phyloP scores from a whole-genome alignment of 2,113 vertebrate species.

The Apeltes quadracus region DNA sequence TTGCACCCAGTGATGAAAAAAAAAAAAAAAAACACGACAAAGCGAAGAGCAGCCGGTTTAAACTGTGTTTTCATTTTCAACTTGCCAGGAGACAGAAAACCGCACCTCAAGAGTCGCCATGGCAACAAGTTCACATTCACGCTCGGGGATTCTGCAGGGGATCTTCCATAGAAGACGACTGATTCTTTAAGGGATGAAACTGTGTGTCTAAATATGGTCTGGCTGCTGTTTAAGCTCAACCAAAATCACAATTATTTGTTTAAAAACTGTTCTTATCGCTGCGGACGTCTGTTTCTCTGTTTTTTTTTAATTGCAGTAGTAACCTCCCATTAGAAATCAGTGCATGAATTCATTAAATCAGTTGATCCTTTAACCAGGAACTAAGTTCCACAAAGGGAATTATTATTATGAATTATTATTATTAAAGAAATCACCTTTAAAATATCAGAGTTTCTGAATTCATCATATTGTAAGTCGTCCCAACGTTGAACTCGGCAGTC shows the following conservation, averaged over 20 bases:
- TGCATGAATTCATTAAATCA: not conserved
- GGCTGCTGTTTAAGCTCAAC: not conserved
- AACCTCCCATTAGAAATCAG: not conserved
- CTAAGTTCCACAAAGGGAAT: no score
- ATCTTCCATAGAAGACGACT: not conserved
- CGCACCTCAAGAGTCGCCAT: not conserved
- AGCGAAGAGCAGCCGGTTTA: not conserved
- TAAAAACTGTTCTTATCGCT: no score
- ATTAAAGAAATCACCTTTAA: no score
- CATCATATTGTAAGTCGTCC: not conserved
- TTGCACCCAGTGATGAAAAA: constrained; percentile 23
- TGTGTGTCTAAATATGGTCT: no score
- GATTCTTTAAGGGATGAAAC: no score
- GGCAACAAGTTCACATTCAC: not conserved
- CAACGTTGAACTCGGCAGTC: not conserved
- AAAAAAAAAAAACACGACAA: not conserved
- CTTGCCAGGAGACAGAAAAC: constrained; percentile 38
- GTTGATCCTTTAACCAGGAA: no score
- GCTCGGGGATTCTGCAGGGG: not conserved
- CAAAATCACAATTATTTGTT: not conserved
- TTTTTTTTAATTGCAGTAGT: no score
- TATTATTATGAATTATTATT: no score
- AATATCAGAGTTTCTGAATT: no score
- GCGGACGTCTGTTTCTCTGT: no score
- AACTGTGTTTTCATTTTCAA: constrained; percentile 35